phyloP scores from a whole-genome alignment of 2,113 vertebrate species.

The Gymnocephalus cernua region DNA sequence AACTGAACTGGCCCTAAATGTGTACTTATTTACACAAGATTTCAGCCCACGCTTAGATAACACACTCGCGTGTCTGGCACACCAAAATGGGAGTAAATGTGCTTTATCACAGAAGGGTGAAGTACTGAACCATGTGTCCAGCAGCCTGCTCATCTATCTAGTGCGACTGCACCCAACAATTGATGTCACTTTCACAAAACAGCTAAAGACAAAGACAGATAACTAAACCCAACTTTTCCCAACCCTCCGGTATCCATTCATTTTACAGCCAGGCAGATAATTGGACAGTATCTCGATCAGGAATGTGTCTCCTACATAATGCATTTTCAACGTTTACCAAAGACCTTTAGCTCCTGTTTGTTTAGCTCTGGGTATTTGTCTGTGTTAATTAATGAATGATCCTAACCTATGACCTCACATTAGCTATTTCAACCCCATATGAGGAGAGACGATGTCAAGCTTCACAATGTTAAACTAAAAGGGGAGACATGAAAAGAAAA shows the following conservation, averaged over 20 bases:
- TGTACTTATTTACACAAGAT: neutral
- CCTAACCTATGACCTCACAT: conserved; percentile 71
- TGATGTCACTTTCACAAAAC: conserved; percentile 64
- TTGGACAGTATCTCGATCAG: conserved; percentile 67
- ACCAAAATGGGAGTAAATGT: conserved; percentile 43
- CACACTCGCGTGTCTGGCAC: conserved; percentile 18
- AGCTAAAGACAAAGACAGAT: conserved; percentile 47
- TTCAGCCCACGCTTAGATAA: conserved; percentile 50
- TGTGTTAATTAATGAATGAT: conserved; percentile 76
- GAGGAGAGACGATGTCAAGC: conserved; percentile 35
- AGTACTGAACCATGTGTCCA: conserved; percentile 28
- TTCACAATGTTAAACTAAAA: conserved; percentile 55
- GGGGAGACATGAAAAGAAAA: conserved; percentile 48
- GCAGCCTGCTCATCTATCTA: conserved; percentile 50
- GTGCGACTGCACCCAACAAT: conserved; percentile 34
- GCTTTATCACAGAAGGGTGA: conserved; percentile 55
- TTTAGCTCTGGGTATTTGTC: conserved; percentile 67
- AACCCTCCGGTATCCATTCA: conserved; percentile 29
- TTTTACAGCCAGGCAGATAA: conserved; percentile 62
- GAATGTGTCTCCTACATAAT: conserved; percentile 67
- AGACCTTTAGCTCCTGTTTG: conserved; percentile 70
- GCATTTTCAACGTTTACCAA: conserved; percentile 58
- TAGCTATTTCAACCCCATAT: conserved; percentile 52
- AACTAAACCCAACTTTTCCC: conserved; percentile 22
- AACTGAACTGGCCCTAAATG: conserved; percentile 23